These are phyloP conservation scores for Apodemus sylvaticus DNA, from an alignment of 2,113 vertebrate species.

Conservation along the genomic window DNA sequence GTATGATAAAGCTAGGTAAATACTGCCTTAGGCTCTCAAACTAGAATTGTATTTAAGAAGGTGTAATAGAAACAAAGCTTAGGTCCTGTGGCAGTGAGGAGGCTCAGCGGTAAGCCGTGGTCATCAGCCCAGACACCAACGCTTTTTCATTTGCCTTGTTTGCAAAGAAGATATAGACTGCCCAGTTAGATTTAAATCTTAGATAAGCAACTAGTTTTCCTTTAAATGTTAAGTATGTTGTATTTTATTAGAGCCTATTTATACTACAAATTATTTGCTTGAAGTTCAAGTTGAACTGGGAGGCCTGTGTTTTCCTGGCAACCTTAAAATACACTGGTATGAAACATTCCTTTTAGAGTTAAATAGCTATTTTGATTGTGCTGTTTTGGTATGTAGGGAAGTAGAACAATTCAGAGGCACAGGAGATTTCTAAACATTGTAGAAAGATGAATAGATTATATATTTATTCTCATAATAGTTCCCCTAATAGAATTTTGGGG, in stretches of 20 bases:
- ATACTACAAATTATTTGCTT: constrained; percentile 41
- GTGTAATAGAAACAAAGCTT: constrained; percentile 53
- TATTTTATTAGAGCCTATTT: constrained; percentile 36
- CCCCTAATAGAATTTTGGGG: constrained; percentile 54
- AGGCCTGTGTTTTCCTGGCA: constrained; percentile 47
- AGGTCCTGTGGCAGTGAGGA: not conserved
- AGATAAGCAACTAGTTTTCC: constrained; percentile 38
- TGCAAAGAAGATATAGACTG: constrained; percentile 46
- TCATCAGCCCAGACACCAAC: constrained; percentile 14
- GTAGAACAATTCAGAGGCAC: constrained; percentile 45
- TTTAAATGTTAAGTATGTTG: constrained; percentile 25
- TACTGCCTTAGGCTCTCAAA: constrained; percentile 56
- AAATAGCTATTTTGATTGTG: constrained; percentile 42
- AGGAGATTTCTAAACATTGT: constrained; percentile 62
- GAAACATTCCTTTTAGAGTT: constrained; percentile 50
- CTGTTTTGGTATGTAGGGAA: constrained; percentile 54
- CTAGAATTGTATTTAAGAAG: constrained; percentile 52
- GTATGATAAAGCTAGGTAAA: constrained; percentile 44
- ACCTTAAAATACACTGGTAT: constrained; percentile 25
- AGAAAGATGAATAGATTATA: constrained; percentile 63
- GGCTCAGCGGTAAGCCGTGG: constrained; percentile 4
- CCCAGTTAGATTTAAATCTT: constrained; percentile 56
- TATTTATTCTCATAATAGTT: constrained; percentile 70
- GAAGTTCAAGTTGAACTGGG: constrained; percentile 63
- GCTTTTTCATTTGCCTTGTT: constrained; percentile 22